Conservation (phyloP, 2,113 vertebrate genomes). For the Poeciliopsis retropinna region DNA sequence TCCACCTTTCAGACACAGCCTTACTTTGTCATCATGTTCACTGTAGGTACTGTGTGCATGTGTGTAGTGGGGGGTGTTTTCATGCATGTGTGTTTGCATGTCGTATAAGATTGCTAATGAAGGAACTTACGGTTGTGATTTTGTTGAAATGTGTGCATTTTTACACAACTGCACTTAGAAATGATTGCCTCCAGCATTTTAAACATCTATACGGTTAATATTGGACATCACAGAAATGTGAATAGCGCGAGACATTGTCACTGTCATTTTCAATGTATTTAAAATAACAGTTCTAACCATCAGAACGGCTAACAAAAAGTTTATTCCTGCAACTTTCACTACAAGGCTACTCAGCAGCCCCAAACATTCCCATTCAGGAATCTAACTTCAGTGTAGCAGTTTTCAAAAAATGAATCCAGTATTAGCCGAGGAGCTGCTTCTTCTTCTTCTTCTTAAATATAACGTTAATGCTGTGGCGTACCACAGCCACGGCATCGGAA, state of each 20-base stretch:
- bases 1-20: slow-evolving; percentile 69
- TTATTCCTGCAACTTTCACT: too few species aligned
- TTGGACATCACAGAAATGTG: too few species aligned
- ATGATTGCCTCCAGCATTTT: background rate
- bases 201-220: background rate
- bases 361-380: too few species aligned
- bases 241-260: too few species aligned
- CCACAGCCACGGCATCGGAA: too few species aligned
- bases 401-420: too few species aligned
- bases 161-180: background rate
- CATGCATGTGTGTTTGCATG: slow-evolving; percentile 32
- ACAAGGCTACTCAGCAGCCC: too few species aligned
- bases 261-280: too few species aligned
- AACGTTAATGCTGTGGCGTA: background rate
- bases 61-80: slow-evolving; percentile 20
- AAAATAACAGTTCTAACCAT: too few species aligned
- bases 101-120: background rate
- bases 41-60: slow-evolving; percentile 78
- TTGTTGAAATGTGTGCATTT: background rate
- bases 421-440: too few species aligned
- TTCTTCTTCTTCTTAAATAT: background rate
- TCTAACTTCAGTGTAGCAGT: too few species aligned
- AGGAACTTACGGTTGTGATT: background rate
- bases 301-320: too few species aligned
- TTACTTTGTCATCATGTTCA: slow-evolving; percentile 87